phyloP scores from a whole-genome alignment of 1,140 invertebrate species.

The Acromyrmex echinatior region DNA sequence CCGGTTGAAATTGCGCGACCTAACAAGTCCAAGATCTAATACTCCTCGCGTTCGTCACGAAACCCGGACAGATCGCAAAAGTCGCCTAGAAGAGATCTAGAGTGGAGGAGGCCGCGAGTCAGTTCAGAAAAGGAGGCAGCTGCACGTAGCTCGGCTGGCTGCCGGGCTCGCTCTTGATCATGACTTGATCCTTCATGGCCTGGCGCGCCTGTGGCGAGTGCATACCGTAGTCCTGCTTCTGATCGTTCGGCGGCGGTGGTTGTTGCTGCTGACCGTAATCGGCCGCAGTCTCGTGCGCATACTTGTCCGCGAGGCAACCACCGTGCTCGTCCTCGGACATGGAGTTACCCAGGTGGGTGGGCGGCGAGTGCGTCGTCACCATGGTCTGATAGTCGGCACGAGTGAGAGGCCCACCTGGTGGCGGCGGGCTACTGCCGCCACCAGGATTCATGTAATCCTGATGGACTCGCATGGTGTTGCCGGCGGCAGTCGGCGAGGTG shows the following conservation, averaged over 20 bases:
- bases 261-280: conserved; percentile 86
- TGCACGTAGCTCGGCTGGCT: conserved; percentile 89
- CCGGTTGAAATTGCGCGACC: neutral
- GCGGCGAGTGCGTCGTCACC: conserved; percentile 89
- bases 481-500: conserved; percentile 82
- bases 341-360: conserved; percentile 85
- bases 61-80: neutral
- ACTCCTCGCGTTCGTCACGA: conserved; percentile 16
- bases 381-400: conserved; percentile 89
- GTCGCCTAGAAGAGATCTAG: conserved; percentile 69
- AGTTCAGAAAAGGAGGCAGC: conserved; percentile 92
- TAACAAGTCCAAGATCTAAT: conserved; percentile 12
- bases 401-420: conserved; percentile 83
- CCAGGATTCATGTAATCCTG: conserved; percentile 88
- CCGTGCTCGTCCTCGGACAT: conserved; percentile 87
- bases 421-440: conserved; percentile 86
- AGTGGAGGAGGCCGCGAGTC: conserved; percentile 85
- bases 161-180: conserved; percentile 89
- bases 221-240: conserved; percentile 87
- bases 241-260: conserved; percentile 81
- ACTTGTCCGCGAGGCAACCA: conserved; percentile 86
- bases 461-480: conserved; percentile 86
- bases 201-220: conserved; percentile 85
- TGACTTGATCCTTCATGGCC: conserved; percentile 86
- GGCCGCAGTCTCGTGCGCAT: conserved; percentile 86